Evolutionary conservation across 1,140 invertebrate species (phyloP), one percentile per base, ranked within the genome.

Genomic region (Drosophila paulistorum): DNA sequence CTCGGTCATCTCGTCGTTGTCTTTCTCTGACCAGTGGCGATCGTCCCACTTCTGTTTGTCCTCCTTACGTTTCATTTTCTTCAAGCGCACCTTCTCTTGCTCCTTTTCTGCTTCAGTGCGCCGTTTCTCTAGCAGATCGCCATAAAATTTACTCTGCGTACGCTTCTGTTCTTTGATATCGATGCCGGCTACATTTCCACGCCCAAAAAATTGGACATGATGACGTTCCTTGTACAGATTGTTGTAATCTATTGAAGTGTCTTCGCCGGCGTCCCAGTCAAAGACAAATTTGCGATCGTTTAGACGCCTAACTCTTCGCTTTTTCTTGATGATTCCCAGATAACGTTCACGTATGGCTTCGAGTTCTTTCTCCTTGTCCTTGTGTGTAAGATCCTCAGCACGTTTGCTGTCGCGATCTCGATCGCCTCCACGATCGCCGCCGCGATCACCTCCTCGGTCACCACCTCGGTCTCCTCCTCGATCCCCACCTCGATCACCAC

Each of bases 261-360:
- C 99, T 92, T 99, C 99, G 0, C 96, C 96, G 3, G 98, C 98
- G 94, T 99, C 99, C 99, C 99, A 99, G 93, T 99, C 99, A 93
- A 99, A 99, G 0, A 99, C 98, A 94, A 99, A 99, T 93, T 99
- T 99, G 4, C 98, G 93, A 90, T 99, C 99, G 93, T 99, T 99
- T 3, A 99, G 93, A 72, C 98, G 94, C 37, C 99, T 93, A 0
- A 99, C 96, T 48, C 97, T 93, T 6, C 98, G 94, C 90, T 99
- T 99, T 90, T 98, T 99, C 89, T 99, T 99, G 0, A 98, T 93
- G 14, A 98, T 94, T 7, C 98, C 97, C n/a, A 99, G 94, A 92
- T 99, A 99, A 7, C 98, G 94, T 91, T 99, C 98, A 77, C 97
- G 97, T 55, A 98, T 98, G 0, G 97, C 97, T 93, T 98, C 97